Conservation (phyloP, 2,888 invertebrate genomes). For the Himalopsyche kuldschensis region DNA sequence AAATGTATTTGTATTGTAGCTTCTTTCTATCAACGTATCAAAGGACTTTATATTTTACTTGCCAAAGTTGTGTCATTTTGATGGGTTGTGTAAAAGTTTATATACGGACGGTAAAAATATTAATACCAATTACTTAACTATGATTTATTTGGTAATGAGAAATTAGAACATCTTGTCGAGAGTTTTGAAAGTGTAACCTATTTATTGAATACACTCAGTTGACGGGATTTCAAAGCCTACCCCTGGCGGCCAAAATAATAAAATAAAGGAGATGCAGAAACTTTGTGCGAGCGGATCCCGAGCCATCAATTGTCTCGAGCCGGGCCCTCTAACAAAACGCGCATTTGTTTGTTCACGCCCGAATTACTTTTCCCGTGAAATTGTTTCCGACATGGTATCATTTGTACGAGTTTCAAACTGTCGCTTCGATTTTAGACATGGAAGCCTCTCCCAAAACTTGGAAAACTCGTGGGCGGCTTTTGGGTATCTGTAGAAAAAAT, state of each 20-base stretch:
- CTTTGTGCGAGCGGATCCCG: background rate
- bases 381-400: conserved; percentile 13
- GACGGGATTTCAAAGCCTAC: background rate
- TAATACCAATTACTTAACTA: too few species aligned
- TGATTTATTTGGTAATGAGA: too few species aligned
- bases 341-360: background rate
- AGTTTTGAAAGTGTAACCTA: background rate
- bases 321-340: background rate
- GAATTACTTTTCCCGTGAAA: conserved; percentile 8
- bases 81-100: too few species aligned
- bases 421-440: background rate
- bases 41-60: too few species aligned
- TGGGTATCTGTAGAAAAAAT: background rate
- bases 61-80: too few species aligned
- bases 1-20: background rate
- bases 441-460: background rate
- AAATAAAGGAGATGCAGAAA: background rate
- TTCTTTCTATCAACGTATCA: background rate
- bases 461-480: background rate
- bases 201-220: background rate
- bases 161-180: background rate
- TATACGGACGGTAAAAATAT: too few species aligned
- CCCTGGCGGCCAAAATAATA: background rate
- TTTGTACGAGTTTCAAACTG: conserved; percentile 12
- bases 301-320: background rate